Base-by-base conservation (phyloP, 2,888 invertebrate species). In the Cancer borealis region DNA sequence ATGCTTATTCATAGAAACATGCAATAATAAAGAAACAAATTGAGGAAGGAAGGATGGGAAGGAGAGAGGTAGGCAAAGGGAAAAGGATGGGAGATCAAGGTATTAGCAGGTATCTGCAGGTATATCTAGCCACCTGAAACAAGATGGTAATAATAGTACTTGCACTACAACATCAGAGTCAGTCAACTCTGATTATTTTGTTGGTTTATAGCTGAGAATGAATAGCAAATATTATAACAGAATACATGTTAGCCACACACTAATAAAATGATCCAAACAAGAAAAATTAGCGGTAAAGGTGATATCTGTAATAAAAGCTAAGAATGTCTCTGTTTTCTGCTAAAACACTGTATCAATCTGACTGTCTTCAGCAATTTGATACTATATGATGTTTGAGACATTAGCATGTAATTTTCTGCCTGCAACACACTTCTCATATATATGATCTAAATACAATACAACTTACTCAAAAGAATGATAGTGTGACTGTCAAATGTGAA, bases 11-110 rank as follows among this genome's bases (percentile, higher is more conserved):
- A 88, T 12, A 88, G 45, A 88, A 88, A 88, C 66, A 73, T n/a
- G 88, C 26, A 89, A 89, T 47, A 46, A 14, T 1, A 30, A 46
- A 17, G 49, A 30, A 45, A 73, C 39, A 30, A 5, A 73, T 39
- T 21, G 79, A 73, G 49, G 46, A 2, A 91, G 26, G 73, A 14
- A 66, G 79, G 39, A 46, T 79, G 60, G 79, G 60, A 60, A 21
- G 47, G 73, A 60, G 47, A 79, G 92, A 92, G 92, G 45, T 66
- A 30, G 47, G 66, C 60, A 91, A 10, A 30, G 91, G 47, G 30
- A 66, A 39, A 79, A 84, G 47, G 54, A 10, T 73, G 66, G 84
- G 84, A 84, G 84, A 39, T 3, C 84, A 84, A 84, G 84, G 84
- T 84, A 73, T 73, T 26, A 73, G 73, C 73, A 39, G 84, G 79